phyloP scores from a whole-genome alignment of 2,113 vertebrate species.

The Myrmophylax atrothorax region DNA sequence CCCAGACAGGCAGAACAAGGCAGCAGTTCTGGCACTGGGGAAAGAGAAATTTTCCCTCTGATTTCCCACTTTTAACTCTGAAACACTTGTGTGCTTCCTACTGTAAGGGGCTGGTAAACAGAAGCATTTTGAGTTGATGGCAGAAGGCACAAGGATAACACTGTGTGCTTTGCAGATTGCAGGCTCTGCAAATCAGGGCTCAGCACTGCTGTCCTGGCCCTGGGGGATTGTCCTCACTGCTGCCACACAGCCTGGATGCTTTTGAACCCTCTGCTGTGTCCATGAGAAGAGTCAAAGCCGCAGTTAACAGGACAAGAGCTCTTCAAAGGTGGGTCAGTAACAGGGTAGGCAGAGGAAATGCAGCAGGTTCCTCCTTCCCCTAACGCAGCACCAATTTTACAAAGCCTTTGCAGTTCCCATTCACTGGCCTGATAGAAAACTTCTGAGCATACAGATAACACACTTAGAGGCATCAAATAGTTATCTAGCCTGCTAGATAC shows the following conservation, averaged over 20 bases:
- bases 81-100: background rate
- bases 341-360: fast-evolving
- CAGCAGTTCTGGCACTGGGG: background rate
- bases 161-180: background rate
- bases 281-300: background rate
- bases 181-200: fast-evolving
- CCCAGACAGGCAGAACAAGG: background rate
- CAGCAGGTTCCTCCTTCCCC: background rate
- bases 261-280: background rate
- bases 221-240: background rate
- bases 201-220: background rate
- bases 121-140: background rate
- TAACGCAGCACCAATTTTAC: background rate
- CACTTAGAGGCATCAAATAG: background rate
- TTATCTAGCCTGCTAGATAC: background rate
- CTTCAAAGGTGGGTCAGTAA: background rate
- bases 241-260: background rate
- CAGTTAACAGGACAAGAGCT: background rate
- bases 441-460: background rate
- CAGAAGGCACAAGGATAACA: background rate
- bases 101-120: background rate
- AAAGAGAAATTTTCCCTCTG: background rate
- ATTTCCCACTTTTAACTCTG: background rate
- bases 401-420: background rate
- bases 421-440: background rate